Evolutionary conservation across 2,113 vertebrate genomes (phyloP), one percentile per base, ranked within the genome.

Genomic region (Tauraco erythrolophus): DNA sequence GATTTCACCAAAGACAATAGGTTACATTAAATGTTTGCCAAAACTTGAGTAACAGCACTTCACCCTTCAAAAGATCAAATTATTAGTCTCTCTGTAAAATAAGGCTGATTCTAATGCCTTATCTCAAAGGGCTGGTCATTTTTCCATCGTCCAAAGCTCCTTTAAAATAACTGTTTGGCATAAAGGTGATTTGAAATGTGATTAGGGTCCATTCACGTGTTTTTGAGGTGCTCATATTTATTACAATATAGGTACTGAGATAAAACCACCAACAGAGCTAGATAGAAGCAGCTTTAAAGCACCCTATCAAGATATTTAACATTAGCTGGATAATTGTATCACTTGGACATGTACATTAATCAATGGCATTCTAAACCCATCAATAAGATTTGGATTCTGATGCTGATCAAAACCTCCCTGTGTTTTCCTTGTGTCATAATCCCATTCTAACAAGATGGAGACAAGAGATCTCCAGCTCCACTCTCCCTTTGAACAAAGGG

Each of bases 101-200:
- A 82, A 92, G 58, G 62, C 41, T 75, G 61, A 76, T 88, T 88
- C 35, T 65, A 66, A 35, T 33, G 41, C 33, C 54, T 88, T 50
- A 69, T 84, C 86, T 95, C 85, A 66, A 88, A 93, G 68, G 50
- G 43, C 23, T 84, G 41, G 41, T 76, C n/a, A 81, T 79, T 93
- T 93, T 90, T 90, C 84, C 82, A 88, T 57, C 90, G 62, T 37
- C 62, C 57, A 80, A 90, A 88, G 31, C 17, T 39, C 37, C 50
- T 83, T 79, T 45, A 78, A 81, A 70, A 46, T 54, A 92, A 88
- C 46, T 46, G 31, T 64, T 66, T 65, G 79, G 28, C 4, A 1
- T 54, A 92, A 93, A 92, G 85, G 82, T 83, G 4, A 88, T 45
- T 90, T 71, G 51, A 86, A 93, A 94, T 77, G 54, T 80, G 68